Evolutionary conservation across 2,113 vertebrate species (phyloP), one percentile per base, ranked within the genome.

Genomic region (Epinephelus cyanopodus): DNA sequence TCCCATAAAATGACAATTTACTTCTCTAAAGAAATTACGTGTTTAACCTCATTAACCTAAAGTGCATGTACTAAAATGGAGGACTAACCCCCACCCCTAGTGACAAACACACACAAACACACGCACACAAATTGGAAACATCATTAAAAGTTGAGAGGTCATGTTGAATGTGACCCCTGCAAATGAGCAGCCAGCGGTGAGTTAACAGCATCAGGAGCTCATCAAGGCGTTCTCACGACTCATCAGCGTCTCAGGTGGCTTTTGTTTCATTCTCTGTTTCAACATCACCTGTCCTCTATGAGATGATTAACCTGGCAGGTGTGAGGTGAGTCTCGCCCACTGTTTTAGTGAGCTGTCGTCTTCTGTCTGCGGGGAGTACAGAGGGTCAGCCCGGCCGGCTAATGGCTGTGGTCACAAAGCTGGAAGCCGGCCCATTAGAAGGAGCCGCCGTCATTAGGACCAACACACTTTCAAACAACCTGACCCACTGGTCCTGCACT

Each of bases 1-100:
- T 60, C 62, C 62, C 69, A 81, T 92, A 91, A 94, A 94, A 87
- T 71, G 82, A 87, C 82, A 88, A 91, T 92, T 87, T 86, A 79
- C 84, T 87, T 75, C 88, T 88, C 64, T 48, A 65, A 92, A 90
- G 87, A 91, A 90, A 94, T 90, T 74, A 87, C 81, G 39, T 73
- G 77, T 93, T 94, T 94, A 93, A 93, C 94, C 94, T 93, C 92
- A 92, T 94, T 94, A 94, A 94, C 93, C 90, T 85, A 75, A 84
- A 87, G 77, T 63, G 77, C 72, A 77, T 77, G 85, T 45, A 64
- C 71, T 92, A 88, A 93, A 92, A 91, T 18, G 75, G 70, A 74
- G 81, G 85, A 71, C 78, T 81, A 86, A 76, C 83, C 79, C 48
- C 73, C 37, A 56, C 60, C 39, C 66, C 39, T 53, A 47, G 47